Percentiles rank a stretch among this genome's conserved stretches.
Evolutionary conservation across 2,888 invertebrate species (phyloP).

Genomic region (Leptinotarsa juncta): DNA sequence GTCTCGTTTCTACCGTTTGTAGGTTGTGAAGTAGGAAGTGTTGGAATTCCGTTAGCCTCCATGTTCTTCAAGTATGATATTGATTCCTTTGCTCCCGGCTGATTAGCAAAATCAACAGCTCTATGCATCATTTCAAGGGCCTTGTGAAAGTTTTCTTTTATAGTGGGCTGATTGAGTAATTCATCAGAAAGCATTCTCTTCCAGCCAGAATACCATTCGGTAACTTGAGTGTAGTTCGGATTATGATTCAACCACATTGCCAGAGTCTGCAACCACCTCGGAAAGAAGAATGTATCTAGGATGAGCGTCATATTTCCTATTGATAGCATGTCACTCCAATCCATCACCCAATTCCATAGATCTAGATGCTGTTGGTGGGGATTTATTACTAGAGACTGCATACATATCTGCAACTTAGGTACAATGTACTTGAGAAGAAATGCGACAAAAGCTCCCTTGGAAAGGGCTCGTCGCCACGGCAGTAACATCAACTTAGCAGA

Average conservation of each 20-base stretch:
- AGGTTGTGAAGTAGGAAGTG: constrained; percentile 66
- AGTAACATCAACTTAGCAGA: constrained; percentile 92
- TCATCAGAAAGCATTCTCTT: constrained; percentile 72
- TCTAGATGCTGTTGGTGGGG: constrained; percentile 81
- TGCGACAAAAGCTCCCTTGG: constrained; percentile 78
- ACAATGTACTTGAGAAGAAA: constrained; percentile 89
- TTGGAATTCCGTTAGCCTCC: constrained; percentile 71
- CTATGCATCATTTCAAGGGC: constrained; percentile 95
- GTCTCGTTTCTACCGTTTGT: constrained; percentile 69
- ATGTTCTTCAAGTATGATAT: constrained; percentile 73
- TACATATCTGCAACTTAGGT: constrained; percentile 84
- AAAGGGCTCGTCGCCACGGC: constrained; percentile 83
- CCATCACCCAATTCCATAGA: constrained; percentile 94
- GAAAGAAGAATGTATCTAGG: constrained; percentile 91
- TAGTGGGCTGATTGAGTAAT: constrained; percentile 67
- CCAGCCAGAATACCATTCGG: constrained; percentile 83
- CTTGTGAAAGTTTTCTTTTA: constrained; percentile 85
- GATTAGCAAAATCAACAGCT: constrained; percentile 73
- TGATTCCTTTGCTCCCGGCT: constrained; percentile 75
- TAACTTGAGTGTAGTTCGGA: constrained; percentile 91
- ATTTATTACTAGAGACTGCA: constrained; percentile 75
- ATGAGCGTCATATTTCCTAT: constrained; percentile 81
- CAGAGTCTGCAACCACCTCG: constrained; percentile 88
- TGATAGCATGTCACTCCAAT: constrained; percentile 91
- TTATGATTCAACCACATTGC: constrained; percentile 92